Conservation (phyloP, 2,888 invertebrate species). For the Amblyjoppa proteus region DNA sequence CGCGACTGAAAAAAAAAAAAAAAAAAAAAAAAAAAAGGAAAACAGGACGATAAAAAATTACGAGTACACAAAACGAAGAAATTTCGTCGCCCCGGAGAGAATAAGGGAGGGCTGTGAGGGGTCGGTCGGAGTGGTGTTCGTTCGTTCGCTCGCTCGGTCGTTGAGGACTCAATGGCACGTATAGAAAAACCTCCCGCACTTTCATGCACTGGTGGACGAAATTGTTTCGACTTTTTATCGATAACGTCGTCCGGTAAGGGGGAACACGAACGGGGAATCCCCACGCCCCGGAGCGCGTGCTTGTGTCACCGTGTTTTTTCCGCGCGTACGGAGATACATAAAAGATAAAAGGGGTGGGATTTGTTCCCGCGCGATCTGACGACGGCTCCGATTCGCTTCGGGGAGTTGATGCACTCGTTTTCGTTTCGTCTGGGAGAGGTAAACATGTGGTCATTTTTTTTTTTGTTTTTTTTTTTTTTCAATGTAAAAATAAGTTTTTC, state of each 20-base stretch:
- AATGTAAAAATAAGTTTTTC: too few relatives aligned
- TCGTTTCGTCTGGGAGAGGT: too few relatives aligned
- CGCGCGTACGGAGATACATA: too few relatives aligned
- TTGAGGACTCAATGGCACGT: slow-evolving; percentile 16
- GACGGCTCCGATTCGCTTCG: too few relatives aligned
- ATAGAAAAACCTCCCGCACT: neutral
- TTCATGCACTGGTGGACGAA: slow-evolving; percentile 10
- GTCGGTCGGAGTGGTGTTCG: neutral
- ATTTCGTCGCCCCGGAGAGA: slow-evolving; percentile 3
- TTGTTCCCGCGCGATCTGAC: too few relatives aligned
- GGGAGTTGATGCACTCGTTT: too few relatives aligned
- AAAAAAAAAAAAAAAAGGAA: neutral
- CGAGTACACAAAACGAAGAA: slow-evolving; percentile 14
- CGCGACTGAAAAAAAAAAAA: neutral
- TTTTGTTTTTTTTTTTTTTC: too few relatives aligned
- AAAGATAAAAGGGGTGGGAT: too few relatives aligned
- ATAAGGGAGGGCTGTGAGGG: neutral
- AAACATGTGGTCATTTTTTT: too few relatives aligned
- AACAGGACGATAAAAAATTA: slow-evolving; percentile 29
- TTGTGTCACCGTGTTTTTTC: too few relatives aligned
- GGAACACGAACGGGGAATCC: neutral
- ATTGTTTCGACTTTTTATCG: slow-evolving; percentile 3
- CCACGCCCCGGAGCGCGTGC: too few relatives aligned
- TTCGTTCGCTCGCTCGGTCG: slow-evolving; percentile 3
- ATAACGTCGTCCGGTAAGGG: neutral